Percentiles rank a stretch among this genome's conserved stretches.
Evolutionary conservation across 2,888 invertebrate genomes (phyloP).

Genomic region (Callyntrura sp.): DNA sequence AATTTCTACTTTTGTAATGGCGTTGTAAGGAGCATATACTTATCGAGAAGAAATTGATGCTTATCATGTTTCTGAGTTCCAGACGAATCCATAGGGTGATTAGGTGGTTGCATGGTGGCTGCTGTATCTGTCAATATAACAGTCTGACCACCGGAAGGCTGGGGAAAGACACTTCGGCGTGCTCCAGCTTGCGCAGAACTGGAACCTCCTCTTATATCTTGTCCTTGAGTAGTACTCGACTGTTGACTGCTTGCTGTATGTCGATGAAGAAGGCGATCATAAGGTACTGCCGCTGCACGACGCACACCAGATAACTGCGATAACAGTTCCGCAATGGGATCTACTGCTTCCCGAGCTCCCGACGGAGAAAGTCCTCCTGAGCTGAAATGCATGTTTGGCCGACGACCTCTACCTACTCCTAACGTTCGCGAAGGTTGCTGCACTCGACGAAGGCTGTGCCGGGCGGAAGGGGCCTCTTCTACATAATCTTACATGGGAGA

Average conservation of each 20-base stretch:
- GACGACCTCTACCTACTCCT: constrained; percentile 90
- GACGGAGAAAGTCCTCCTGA: constrained; percentile 85
- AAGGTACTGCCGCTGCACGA: constrained; percentile 88
- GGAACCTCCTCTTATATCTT: constrained; percentile 78
- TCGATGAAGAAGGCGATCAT: constrained; percentile 84
- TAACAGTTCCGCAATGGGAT: constrained; percentile 98
- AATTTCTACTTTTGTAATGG: no score
- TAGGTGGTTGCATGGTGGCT: constrained; percentile 81
- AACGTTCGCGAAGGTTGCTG: constrained; percentile 92
- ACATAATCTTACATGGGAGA: constrained; percentile 79
- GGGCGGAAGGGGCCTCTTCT: constrained; percentile 94
- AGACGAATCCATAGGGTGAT: constrained; percentile 84
- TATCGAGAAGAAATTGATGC: constrained; percentile 86
- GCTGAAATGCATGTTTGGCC: constrained; percentile 98
- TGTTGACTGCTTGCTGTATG: constrained; percentile 82
- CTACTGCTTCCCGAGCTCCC: constrained; percentile 93
- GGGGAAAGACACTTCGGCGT: constrained; percentile 83
- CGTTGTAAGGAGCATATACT: no score
- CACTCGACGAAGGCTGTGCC: constrained; percentile 90
- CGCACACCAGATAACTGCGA: constrained; percentile 98
- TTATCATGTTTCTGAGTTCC: constrained; percentile 84
- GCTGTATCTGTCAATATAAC: constrained; percentile 81
- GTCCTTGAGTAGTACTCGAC: constrained; percentile 85
- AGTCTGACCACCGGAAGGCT: constrained; percentile 82
- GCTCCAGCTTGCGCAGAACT: constrained; percentile 87